Conservation (phyloP, 2,797 vertebrate genomes). For the Mormyrus hasselquistii region DNA sequence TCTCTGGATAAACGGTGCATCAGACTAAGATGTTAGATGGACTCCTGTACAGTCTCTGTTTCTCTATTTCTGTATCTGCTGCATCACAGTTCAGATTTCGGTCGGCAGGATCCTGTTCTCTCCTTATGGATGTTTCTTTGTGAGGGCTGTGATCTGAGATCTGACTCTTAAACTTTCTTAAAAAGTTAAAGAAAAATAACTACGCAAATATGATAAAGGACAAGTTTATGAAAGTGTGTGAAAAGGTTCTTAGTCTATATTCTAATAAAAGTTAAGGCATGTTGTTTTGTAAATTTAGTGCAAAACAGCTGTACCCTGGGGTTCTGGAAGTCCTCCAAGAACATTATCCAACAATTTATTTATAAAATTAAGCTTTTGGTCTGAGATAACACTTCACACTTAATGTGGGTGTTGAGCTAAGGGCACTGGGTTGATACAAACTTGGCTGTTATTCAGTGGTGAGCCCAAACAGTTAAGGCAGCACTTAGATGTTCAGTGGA, state of each 20-base stretch:
- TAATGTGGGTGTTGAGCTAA: not conserved
- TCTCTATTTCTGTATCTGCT: not conserved
- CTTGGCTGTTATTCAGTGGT: conserved; percentile 10
- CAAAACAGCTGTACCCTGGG: not conserved
- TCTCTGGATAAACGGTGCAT: not conserved
- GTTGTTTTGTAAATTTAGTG: not conserved
- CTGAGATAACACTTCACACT: not conserved
- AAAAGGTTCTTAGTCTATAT: not conserved
- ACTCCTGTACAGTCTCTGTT: not conserved
- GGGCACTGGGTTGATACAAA: not conserved
- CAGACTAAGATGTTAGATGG: not conserved
- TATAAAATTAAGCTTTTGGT: not conserved
- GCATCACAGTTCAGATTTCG: not conserved
- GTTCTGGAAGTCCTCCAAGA: not conserved
- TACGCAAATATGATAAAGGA: not conserved
- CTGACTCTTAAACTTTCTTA: not conserved
- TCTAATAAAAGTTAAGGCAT: not conserved
- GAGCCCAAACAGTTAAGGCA: conserved; percentile 20
- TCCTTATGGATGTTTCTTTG: not conserved
- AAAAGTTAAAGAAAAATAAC: not conserved
- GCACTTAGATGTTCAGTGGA: conserved; percentile 18
- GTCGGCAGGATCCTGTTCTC: not conserved
- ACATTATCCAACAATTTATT: not conserved
- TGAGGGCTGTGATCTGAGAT: not conserved
- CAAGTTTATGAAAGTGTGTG: not conserved